A percentile compares a stretch with the other conserved stretches of the same genome.
These are phyloP conservation scores for Platyrinchus mystaceus DNA, from an alignment of 2,797 vertebrate species.

Conservation along the genomic window DNA sequence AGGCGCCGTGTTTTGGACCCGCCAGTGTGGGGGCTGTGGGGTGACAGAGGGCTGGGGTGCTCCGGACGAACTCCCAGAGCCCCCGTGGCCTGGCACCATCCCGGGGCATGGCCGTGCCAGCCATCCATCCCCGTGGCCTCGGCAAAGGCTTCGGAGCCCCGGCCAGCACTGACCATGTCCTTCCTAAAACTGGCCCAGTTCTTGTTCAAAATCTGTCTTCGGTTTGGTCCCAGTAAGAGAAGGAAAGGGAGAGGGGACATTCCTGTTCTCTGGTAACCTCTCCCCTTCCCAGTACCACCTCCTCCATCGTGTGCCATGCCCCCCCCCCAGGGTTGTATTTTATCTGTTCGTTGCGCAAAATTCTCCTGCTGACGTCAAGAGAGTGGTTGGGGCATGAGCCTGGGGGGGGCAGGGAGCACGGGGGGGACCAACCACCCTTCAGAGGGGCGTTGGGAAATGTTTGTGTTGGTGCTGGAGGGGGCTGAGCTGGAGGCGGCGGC, in stretches of 20 bases:
- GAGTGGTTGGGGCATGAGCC: not conserved
- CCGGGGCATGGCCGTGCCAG: not conserved
- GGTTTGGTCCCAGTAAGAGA: not conserved
- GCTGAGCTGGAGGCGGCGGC: not conserved
- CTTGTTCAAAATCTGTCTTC: not conserved
- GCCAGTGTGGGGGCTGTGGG: not conserved
- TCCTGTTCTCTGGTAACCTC: not conserved
- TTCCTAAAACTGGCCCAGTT: not conserved
- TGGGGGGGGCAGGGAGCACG: not conserved
- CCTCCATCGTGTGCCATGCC: not conserved
- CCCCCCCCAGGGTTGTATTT: not conserved
- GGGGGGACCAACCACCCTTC: not conserved
- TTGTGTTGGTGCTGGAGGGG: not conserved
- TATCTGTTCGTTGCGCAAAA: not conserved
- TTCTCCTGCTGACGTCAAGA: not conserved
- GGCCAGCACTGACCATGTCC: not conserved
- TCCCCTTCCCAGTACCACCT: not conserved
- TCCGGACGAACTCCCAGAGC: not conserved
- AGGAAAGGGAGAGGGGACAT: not conserved
- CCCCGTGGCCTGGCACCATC: fast-evolving
- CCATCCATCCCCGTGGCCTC: fast-evolving
- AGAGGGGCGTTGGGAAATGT: not conserved
- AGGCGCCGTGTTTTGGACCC: not conserved
- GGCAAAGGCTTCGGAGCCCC: not conserved
- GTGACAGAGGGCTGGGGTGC: not conserved